These are phyloP conservation scores for Acheta domesticus DNA, from an alignment of 2,888 invertebrate genomes.

Conservation along the genomic window DNA sequence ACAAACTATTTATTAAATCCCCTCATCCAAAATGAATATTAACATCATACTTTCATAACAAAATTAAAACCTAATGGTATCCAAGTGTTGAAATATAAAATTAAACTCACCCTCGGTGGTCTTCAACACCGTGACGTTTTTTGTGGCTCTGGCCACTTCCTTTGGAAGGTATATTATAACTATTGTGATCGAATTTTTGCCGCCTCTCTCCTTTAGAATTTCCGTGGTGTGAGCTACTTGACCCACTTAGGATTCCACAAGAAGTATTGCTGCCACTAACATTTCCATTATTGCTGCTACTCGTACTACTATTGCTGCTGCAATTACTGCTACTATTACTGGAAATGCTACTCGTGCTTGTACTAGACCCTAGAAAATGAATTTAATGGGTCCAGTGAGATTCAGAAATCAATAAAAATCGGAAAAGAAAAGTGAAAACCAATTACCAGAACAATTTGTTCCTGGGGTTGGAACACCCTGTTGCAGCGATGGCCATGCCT, in stretches of 20 bases:
- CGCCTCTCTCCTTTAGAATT: constrained; percentile 19
- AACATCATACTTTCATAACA: too few relatives aligned
- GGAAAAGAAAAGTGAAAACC: not conserved
- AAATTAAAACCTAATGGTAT: too few relatives aligned
- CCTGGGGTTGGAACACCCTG: constrained; percentile 10
- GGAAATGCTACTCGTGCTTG: constrained; percentile 20
- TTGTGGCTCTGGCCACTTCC: constrained; percentile 28
- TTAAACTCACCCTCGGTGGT: constrained; percentile 34
- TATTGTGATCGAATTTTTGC: constrained; percentile 28
- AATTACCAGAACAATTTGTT: not conserved
- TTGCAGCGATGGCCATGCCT: constrained; percentile 62
- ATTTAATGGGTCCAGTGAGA: not conserved
- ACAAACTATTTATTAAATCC: too few relatives aligned
- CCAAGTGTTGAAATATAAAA: too few relatives aligned
- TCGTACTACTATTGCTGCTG: not conserved
- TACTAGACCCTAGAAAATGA: not conserved
- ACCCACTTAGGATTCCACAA: not conserved
- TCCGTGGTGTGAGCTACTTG: not conserved
- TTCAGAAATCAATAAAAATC: not conserved
- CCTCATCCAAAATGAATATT: too few relatives aligned
- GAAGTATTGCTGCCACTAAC: constrained; percentile 40
- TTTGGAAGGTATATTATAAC: constrained; percentile 25
- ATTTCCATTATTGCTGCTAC: constrained; percentile 32
- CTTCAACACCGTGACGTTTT: constrained; percentile 34
- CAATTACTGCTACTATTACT: constrained; percentile 6